Base-by-base conservation (phyloP, 92 coral and sea anemone genomes). In the Bergia sp. region DNA sequence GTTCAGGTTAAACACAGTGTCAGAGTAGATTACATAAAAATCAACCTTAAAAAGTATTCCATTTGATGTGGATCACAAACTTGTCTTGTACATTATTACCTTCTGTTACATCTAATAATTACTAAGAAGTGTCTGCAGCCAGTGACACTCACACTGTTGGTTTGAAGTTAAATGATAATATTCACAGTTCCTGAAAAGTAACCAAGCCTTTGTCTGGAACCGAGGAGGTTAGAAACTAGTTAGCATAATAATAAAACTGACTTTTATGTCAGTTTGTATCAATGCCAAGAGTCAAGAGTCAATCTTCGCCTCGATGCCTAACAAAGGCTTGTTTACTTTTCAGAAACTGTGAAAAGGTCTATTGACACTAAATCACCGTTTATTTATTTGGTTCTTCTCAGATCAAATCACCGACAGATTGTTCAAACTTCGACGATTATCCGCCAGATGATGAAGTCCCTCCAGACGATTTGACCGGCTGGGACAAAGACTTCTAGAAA, bases 401-500 rank as follows among this genome's bases (percentile, higher is more conserved):
- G 99, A 96, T 97, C 90, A 97, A 97, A 89, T 94, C 96, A 38
- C 89, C 93, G 36, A 94, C 96, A 40, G 99, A 97, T 88, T 96
- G 98, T n/a, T 97, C 99, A 10, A 97, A 97, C 95, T 97, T 97
- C 50, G 99, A 97, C 58, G 99, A 97, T 77, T 97, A 97, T 61
- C 99, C 99, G 0, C 96, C 99, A 0, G 99, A 97, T 47, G 99
- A 97, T 36, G 99, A 97, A 29, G 90, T 96, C 1, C 99, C 99
- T 0, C 94, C 94, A 7, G 96, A 95, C 74, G 99, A 97, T 76
- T 81, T 89, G 18, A 90, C 98, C 3, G 99, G 99, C 29, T 97
- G 99, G 99, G 99, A 97, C 81, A 94, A 87, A 86, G 99, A 97
- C 77, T 97, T 97, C 86, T 97, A 94, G 92, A 83, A 83, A 36